Evolutionary conservation across 2,888 invertebrate species (phyloP).

Genomic region (Papilio elwesi): DNA sequence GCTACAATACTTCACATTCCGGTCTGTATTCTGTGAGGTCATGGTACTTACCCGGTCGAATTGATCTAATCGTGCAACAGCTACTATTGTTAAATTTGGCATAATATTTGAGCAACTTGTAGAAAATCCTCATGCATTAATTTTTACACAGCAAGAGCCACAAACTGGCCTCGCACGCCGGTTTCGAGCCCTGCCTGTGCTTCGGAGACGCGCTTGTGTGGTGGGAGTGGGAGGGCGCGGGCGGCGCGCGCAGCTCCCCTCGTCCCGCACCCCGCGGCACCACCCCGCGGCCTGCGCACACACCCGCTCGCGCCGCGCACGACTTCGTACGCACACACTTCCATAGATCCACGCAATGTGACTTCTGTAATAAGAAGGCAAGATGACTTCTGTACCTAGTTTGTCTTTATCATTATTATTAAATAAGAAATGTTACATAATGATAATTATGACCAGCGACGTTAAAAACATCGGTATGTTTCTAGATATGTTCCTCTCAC

Average conservation of each 20-base stretch:
- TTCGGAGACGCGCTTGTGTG: constrained; percentile 95
- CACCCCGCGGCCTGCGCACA: constrained; percentile 58
- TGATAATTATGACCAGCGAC: too few relatives aligned
- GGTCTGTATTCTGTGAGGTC: background rate
- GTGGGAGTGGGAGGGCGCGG: constrained; percentile 88
- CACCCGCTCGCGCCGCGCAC: constrained; percentile 78
- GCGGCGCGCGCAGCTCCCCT: constrained; percentile 61
- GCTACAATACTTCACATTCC: background rate
- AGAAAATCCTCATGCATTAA: too few relatives aligned
- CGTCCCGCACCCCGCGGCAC: constrained; percentile 61
- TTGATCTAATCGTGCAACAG: background rate
- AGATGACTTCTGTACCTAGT: constrained; percentile 1
- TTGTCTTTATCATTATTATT: too few relatives aligned
- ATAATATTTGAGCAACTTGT: too few relatives aligned
- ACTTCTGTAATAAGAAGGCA: constrained; percentile 97
- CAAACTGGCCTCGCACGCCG: constrained; percentile 89
- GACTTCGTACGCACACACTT: constrained; percentile 95
- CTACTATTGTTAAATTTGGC: background rate
- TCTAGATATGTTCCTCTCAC: too few relatives aligned
- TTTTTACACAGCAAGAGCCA: constrained; percentile 85
- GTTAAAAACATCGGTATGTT: too few relatives aligned
- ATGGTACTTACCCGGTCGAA: background rate
- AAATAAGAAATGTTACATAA: too few relatives aligned
- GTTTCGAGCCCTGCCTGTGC: constrained; percentile 95
- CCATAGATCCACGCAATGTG: constrained; percentile 94